Percentiles rank a stretch among this genome's conserved stretches.
Conservation (phyloP, 2,797 vertebrate genomes). For the Orestias chungarensis region DNA sequence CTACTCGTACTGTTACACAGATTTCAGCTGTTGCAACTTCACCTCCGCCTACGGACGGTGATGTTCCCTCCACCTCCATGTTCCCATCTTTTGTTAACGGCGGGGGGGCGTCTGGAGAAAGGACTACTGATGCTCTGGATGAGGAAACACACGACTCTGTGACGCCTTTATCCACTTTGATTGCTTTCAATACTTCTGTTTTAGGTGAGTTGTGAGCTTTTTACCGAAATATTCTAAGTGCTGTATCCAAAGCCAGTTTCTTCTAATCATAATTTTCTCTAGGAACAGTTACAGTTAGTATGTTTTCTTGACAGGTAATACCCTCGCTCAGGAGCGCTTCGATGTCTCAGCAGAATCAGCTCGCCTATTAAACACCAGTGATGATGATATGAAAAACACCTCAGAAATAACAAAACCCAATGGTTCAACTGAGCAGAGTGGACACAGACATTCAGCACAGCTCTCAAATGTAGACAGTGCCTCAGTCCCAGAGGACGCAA, state of each 20-base stretch:
- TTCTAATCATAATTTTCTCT: no score
- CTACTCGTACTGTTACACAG: conserved; percentile 7
- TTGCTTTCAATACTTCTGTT: background rate
- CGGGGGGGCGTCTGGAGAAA: conserved; percentile 33
- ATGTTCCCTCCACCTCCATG: conserved; percentile 1
- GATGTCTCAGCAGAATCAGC: conserved; percentile 18
- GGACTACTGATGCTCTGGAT: conserved; percentile 10
- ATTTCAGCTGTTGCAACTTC: conserved; percentile 3
- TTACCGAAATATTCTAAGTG: no score
- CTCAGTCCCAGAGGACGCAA: conserved; percentile 27
- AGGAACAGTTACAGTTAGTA: no score
- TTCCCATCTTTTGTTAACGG: conserved; percentile 5
- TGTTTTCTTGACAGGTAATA: conserved; percentile 44
- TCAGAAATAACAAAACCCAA: conserved; percentile 33
- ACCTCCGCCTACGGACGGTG: conserved; percentile 27
- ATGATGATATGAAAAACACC: conserved; percentile 23
- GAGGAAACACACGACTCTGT: conserved; percentile 22
- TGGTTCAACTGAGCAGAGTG: conserved; percentile 35
- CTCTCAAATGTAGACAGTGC: conserved; percentile 23
- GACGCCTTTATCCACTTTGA: conserved; percentile 17
- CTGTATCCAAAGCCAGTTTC: no score
- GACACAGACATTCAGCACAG: conserved; percentile 16
- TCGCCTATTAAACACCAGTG: background rate
- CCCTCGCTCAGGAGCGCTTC: conserved; percentile 21
- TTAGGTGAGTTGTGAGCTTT: no score